A percentile compares a stretch with the other conserved stretches of the same genome.
These are phyloP conservation scores for Babyrousa celebensis DNA, from an alignment of 2,797 vertebrate genomes.

Conservation along the genomic window DNA sequence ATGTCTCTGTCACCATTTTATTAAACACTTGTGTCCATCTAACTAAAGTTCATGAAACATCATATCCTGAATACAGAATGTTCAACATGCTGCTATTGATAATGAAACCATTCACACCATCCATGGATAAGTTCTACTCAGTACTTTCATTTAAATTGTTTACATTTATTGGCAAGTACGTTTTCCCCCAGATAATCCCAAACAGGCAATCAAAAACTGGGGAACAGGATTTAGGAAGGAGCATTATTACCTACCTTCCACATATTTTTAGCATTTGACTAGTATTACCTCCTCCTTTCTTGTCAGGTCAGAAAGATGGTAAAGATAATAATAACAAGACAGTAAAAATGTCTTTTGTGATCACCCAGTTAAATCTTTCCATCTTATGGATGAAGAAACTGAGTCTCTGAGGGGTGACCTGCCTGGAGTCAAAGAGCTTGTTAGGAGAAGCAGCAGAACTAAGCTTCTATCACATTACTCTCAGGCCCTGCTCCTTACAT, in stretches of 20 bases:
- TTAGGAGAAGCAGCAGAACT: neutral
- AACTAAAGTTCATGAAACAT: conserved; percentile 8
- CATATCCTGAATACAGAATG: neutral
- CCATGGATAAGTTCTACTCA: neutral
- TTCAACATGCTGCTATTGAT: neutral
- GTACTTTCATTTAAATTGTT: neutral
- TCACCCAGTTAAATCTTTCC: neutral
- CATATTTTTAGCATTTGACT: neutral
- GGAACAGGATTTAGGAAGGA: neutral
- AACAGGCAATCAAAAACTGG: neutral
- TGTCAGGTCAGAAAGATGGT: neutral
- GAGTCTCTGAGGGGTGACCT: neutral
- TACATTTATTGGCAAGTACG: neutral
- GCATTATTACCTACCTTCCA: neutral
- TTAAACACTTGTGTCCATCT: neutral
- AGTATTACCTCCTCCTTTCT: neutral
- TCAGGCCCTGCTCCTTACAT: neutral
- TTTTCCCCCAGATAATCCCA: neutral
- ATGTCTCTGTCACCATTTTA: neutral
- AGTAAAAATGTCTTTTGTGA: neutral
- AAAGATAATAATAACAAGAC: neutral
- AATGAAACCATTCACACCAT: neutral
- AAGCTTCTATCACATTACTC: neutral
- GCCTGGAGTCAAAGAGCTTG: neutral
- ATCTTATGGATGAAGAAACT: neutral